Percentiles rank a stretch among this genome's conserved stretches.
These are phyloP conservation scores for Microtus pennsylvanicus DNA, from an alignment of 2,113 vertebrate genomes.

Conservation along the genomic window DNA sequence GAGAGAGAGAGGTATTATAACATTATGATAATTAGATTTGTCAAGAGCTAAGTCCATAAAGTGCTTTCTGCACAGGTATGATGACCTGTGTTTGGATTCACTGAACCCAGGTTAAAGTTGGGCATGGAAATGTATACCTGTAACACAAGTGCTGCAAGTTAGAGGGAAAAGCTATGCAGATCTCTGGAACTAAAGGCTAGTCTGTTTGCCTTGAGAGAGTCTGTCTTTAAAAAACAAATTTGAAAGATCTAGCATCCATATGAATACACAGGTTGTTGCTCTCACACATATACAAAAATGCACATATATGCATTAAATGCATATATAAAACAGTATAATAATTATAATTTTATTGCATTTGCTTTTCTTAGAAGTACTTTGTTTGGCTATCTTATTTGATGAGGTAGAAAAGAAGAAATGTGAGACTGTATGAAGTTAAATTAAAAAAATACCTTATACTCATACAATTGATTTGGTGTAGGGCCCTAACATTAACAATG, in stretches of 20 bases:
- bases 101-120: neutral
- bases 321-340: neutral
- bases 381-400: neutral
- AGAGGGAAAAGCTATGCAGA: neutral
- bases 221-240: neutral
- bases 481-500: neutral
- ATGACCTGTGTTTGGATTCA: neutral
- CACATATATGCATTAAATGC: neutral
- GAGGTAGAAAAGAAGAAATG: constrained; percentile 5
- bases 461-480: neutral
- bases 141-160: no score
- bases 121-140: neutral
- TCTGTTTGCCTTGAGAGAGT: neutral
- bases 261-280: neutral
- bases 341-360: constrained; percentile 6
- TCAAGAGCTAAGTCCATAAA: neutral
- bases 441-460: neutral
- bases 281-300: neutral
- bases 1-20: neutral
- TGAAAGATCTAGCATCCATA: neutral
- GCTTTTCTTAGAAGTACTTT: neutral
- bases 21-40: neutral
- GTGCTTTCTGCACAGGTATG: neutral
- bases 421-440: neutral
- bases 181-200: neutral